Base-by-base conservation (phyloP, 2,888 invertebrate species). In the Chaetoderma sp. region DNA sequence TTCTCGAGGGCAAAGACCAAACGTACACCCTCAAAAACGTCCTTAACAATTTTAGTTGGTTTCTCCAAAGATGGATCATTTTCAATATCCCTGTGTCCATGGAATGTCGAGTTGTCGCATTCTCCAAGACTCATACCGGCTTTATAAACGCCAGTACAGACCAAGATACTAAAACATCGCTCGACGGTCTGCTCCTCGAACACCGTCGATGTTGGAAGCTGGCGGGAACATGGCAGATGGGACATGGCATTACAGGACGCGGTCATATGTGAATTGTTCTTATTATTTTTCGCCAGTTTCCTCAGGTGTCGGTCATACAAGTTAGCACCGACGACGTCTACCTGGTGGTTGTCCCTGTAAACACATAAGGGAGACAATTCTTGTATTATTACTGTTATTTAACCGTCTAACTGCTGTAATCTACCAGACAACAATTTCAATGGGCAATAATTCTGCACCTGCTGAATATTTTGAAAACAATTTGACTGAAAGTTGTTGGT, bases 241-340 rank as follows among this genome's bases (percentile, higher is more conserved):
- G 28, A 8, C 2, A 32, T 33, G n/a, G 32, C 32, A 4, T 18
- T 52, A n/a, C 65, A 57, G 64, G 74, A 68, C 50, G 47, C 39
- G 56, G 65, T 50, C 36, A 52, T 54, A 42, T 62, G 61, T 13
- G 56, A 58, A 57, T 73, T 73, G 16, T 72, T 68, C 44, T 77
- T 76, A 32, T 59, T 59, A 28, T 52, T 42, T 30, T 72, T 56
- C 71, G 63, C 8, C 75, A 60, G 36, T 13, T 71, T 54, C 52
- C 74, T 71, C 45, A 82, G 69, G 74, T 79, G 85, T 4, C 82
- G 73, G 67, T 86, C 80, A 70, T 86, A 86, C 27, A 86, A 74
- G 65, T 86, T 86, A 39, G 83, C 81, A 13, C 86, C 86, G 25
- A 83, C 81, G 30, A 86, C 82, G 70, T 86, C 86, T 10, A 83